Base-by-base conservation (phyloP, 2,113 vertebrate species). In the Lophochroa leadbeateri region DNA sequence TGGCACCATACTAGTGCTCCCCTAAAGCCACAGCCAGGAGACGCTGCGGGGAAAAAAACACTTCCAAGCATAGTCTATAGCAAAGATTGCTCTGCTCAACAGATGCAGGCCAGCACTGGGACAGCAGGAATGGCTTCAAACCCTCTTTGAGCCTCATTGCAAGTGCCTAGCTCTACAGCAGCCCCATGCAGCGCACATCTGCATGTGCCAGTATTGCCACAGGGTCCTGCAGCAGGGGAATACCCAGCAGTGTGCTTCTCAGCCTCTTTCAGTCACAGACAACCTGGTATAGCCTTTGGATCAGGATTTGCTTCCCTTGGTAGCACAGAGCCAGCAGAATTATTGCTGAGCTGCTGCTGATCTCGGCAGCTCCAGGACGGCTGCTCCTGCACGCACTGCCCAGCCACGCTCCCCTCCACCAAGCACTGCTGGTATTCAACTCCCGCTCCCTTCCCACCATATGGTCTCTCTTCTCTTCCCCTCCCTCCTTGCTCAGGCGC, bases 1-100 rank as follows among this genome's bases (percentile, higher is more conserved):
- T 2, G 0, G 28, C 27, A 49, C n/a, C 28, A 53, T 33, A 18
- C 31, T 75, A 46, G 5, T 1, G 0, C 23, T 64, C 17, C n/a
- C 81, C 37, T 5, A 2, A n/a, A 92, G 28, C 49, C 44, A 74
- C 35, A 75, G 8, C 39, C 19, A 53, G 19, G 61, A 86, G 60
- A 19, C n/a, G n/a, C 55, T n/a, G 63, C 11, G 5, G 10, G 28
- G 39, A 28, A 23, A 68, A 47, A 33, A 3, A 3, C 31, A 58
- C 33, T 72, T 46, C 65, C 39, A 28, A n/a, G 41, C 46, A 8
- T 0, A 0, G 33, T 16, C 53, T 83, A 49, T 19, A 35, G 49
- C 29, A 29, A 19, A 55, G 23, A 5, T 13, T 27, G 19, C 39
- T 65, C 53, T 76, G 46, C 70, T 33, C 55, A 43, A 46, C 18